Evolutionary conservation across 2,797 vertebrate genomes (phyloP).

Genomic region (Tolypeutes matacus): DNA sequence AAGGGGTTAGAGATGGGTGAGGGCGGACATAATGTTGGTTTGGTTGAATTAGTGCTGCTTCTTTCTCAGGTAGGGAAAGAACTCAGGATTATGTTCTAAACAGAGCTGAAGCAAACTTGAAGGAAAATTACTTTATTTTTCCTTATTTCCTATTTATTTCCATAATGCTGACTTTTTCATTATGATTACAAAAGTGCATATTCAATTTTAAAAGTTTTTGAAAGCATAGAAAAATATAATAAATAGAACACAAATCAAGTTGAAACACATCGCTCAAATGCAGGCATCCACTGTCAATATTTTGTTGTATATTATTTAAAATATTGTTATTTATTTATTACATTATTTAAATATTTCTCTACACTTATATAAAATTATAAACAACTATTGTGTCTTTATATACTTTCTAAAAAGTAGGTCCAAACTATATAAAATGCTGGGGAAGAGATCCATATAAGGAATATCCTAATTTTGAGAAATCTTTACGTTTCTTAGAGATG

Average conservation of each 20-base stretch:
- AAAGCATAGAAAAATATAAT: background rate
- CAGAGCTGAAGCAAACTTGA: background rate
- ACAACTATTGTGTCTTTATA: background rate
- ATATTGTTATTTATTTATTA: no score
- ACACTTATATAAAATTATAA: background rate
- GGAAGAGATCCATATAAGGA: background rate
- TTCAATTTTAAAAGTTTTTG: slow-evolving; percentile 8
- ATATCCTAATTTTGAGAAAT: background rate
- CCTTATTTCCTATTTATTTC: background rate
- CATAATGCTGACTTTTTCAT: background rate
- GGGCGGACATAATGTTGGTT: background rate
- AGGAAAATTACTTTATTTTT: background rate
- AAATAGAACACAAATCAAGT: background rate
- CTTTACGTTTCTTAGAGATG: background rate
- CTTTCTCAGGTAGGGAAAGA: background rate
- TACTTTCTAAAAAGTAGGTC: background rate
- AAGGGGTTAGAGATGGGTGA: background rate
- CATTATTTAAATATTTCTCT: background rate
- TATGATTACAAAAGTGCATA: background rate
- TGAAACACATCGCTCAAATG: background rate
- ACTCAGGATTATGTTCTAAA: background rate
- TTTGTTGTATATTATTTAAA: no score
- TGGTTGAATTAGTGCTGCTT: background rate
- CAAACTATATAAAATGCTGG: background rate
- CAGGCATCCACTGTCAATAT: no score